Conservation (phyloP, 2,797 vertebrate species). For the Galago senegalensis region DNA sequence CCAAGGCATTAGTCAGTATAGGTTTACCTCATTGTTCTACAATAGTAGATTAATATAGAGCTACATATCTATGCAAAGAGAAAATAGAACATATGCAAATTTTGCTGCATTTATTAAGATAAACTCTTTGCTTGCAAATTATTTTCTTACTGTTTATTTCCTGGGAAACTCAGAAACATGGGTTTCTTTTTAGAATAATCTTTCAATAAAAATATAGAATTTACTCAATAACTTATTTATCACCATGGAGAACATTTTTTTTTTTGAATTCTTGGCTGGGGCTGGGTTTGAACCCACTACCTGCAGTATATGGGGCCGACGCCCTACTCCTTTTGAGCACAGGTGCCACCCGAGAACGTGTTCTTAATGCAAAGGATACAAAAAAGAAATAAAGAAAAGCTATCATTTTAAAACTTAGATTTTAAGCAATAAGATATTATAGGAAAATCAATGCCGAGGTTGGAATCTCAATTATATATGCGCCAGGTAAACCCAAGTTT, state of each 20-base stretch:
- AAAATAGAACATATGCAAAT: not conserved
- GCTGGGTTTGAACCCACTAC: no score
- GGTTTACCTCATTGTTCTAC: not conserved
- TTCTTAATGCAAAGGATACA: constrained; percentile 33
- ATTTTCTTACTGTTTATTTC: not conserved
- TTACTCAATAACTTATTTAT: not conserved
- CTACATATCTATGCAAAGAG: not conserved
- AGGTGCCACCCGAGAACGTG: not conserved
- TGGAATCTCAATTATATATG: not conserved
- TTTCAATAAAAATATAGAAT: not conserved
- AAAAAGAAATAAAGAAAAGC: not conserved
- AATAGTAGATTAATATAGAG: not conserved
- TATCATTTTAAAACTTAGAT: not conserved
- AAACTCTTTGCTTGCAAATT: not conserved
- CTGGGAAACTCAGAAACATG: not conserved
- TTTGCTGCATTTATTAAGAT: not conserved
- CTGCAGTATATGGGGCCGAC: no score
- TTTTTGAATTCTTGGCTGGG: not conserved
- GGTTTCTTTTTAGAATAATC: not conserved
- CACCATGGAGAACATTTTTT: not conserved
- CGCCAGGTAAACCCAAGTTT: not conserved
- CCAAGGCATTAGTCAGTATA: not conserved
- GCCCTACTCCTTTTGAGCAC: no score
- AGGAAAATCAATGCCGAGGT: not conserved
- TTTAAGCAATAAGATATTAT: not conserved